Conservation (phyloP, 2,797 vertebrate genomes). For the Syndactyla subalaris region DNA sequence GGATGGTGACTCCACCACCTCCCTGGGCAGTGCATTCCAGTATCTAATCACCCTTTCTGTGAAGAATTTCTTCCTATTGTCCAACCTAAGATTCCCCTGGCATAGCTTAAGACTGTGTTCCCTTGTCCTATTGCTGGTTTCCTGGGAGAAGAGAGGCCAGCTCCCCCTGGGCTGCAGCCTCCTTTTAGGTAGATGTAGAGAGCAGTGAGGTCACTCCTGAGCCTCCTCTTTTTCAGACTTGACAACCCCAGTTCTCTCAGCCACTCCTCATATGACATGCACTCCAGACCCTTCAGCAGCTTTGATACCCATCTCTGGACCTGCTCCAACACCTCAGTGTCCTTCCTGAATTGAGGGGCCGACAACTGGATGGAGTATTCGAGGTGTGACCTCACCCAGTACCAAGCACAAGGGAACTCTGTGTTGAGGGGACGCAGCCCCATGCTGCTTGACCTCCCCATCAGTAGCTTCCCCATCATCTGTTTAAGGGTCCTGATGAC, state of each 20-base stretch:
- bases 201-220: background rate
- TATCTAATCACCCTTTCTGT: background rate
- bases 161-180: background rate
- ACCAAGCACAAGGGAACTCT: background rate
- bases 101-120: background rate
- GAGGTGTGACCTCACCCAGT: background rate
- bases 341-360: background rate
- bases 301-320: background rate
- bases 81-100: background rate
- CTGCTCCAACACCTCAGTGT: background rate
- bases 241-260: background rate
- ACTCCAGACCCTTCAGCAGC: background rate
- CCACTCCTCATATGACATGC: background rate
- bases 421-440: background rate
- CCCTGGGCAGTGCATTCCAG: background rate
- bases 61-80: background rate
- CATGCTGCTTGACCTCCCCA: rapidly evolving
- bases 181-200: background rate
- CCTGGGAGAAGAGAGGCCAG: background rate
- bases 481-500: background rate
- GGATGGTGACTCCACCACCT: background rate
- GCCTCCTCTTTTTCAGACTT: background rate
- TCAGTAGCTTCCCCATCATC: background rate
- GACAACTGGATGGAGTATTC: background rate
- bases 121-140: rapidly evolving